Conservation (phyloP, 2,113 vertebrate genomes). For the Takifugu bimaculatus region DNA sequence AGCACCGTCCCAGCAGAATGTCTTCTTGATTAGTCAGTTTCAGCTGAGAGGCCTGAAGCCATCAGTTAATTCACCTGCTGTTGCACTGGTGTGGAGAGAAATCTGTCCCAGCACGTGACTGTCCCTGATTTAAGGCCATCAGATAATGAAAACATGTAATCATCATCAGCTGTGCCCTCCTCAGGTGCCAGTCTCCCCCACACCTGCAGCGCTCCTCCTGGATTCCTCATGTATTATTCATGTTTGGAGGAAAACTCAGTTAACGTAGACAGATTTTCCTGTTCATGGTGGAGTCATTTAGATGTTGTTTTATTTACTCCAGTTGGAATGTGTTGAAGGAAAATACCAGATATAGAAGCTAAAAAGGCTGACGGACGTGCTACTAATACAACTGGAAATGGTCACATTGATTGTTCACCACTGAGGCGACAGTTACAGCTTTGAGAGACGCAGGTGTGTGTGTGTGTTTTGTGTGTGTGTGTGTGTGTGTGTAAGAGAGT, state of each 20-base stretch:
- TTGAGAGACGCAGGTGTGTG: conserved; percentile 39
- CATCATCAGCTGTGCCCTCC: conserved; percentile 33
- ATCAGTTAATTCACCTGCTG: conserved; percentile 60
- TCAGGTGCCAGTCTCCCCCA: conserved; percentile 27
- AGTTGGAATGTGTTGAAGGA: neutral
- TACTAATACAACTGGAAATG: conserved; percentile 12
- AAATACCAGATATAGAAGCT: neutral
- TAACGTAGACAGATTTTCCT: neutral
- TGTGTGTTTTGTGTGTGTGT: conserved; percentile 7
- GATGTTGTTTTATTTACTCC: too few species aligned
- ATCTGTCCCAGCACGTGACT: conserved; percentile 21
- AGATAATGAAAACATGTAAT: conserved; percentile 62
- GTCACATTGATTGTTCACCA: conserved; percentile 34
- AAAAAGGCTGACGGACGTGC: conserved; percentile 10
- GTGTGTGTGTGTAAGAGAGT: conserved; percentile 9
- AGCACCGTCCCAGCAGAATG: conserved; percentile 30
- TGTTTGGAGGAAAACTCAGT: conserved; percentile 6
- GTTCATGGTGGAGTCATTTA: neutral
- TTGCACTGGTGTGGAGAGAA: conserved; percentile 10
- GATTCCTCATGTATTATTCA: conserved; percentile 11
- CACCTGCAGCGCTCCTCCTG: conserved; percentile 30
- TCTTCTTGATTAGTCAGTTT: conserved; percentile 51
- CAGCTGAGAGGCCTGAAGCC: conserved; percentile 43
- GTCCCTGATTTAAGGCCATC: conserved; percentile 55
- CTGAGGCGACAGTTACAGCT: conserved; percentile 33